Evolutionary conservation across 1,140 invertebrate species (phyloP), one percentile per base, ranked within the genome.

Genomic region (Pantala flavescens): DNA sequence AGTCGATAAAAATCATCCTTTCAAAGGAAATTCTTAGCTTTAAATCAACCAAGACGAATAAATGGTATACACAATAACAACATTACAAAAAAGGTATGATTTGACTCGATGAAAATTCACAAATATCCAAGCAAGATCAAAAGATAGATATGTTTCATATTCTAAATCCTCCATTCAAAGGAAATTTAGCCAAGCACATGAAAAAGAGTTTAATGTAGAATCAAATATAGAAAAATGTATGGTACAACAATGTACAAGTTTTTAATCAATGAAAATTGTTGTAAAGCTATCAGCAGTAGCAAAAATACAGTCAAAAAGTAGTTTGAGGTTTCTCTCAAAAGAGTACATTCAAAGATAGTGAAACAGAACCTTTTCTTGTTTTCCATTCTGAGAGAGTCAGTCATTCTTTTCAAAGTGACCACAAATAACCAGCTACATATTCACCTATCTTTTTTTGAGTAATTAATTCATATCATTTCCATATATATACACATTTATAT

Each of bases 141-240:
- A 36, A 36, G 28, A 36, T 5, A 36, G 28, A 36, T 36, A 5
- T 36, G 28, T 36, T 36, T 36, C 28, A 36, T 36, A 36, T 36
- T 36, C 28, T 36, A 36, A 36, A 36, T 36, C 3, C 28, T 36
- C 28, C 2, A 36, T 36, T 36, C 28, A 2, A 36, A 36, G 28
- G 28, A 36, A 36, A 36, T 36, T 36, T 36, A 36, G 28, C 28
- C 28, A 36, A 36, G 28, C 28, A 36, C 28, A 36, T 36, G 2
- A 36, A 36, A 36, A 36, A 36, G 28, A 63, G 49, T 21, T 63
- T 21, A 63, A 63, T 63, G 12, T 19, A 63, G 49, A 63, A 63
- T 63, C n/a, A 63, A 63, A 21, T 63, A 63, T 63, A 63, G 49
- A 63, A 63, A 63, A 63, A 21, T 63, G n/a, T 63, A 63, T 63